Conservation (phyloP, 64 coral and sea anemone species). For the Montipora foliosa region DNA sequence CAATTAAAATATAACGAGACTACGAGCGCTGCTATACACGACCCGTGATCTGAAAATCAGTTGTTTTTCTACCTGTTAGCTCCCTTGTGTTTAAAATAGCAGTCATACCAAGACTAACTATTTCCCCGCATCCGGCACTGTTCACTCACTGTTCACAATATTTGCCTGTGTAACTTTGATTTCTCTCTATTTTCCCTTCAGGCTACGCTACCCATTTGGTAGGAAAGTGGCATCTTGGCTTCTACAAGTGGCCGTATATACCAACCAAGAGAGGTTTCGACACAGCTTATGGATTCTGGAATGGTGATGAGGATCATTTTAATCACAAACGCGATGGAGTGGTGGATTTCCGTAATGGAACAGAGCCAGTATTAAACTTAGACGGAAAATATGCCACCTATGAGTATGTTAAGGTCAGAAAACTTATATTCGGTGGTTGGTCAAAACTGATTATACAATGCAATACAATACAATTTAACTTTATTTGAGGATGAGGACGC, state of each 20-base stretch:
- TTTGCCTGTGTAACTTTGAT: neutral
- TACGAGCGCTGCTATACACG: no score
- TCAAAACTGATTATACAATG: no score
- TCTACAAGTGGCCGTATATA: constrained; percentile 59
- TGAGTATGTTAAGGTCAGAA: constrained; percentile 43
- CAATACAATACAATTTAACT: no score
- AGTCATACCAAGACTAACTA: no score
- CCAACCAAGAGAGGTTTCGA: constrained; percentile 61
- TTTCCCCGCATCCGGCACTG: no score
- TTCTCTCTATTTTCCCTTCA: neutral
- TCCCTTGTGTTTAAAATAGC: no score
- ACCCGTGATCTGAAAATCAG: no score
- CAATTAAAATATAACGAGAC: no score
- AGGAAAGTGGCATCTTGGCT: constrained; percentile 77
- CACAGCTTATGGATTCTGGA: constrained; percentile 52
- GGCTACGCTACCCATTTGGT: constrained; percentile 70
- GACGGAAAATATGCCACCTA: constrained; percentile 48
- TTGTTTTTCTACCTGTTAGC: no score
- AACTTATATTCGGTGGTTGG: neutral
- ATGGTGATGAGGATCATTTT: constrained; percentile 64
- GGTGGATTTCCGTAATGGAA: constrained; percentile 55
- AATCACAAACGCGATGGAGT: constrained; percentile 15
- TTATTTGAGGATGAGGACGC: no score
- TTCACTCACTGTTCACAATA: neutral
- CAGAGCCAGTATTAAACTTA: neutral